Conservation (phyloP, 2,113 vertebrate genomes). For the Oreochromis niloticus region DNA sequence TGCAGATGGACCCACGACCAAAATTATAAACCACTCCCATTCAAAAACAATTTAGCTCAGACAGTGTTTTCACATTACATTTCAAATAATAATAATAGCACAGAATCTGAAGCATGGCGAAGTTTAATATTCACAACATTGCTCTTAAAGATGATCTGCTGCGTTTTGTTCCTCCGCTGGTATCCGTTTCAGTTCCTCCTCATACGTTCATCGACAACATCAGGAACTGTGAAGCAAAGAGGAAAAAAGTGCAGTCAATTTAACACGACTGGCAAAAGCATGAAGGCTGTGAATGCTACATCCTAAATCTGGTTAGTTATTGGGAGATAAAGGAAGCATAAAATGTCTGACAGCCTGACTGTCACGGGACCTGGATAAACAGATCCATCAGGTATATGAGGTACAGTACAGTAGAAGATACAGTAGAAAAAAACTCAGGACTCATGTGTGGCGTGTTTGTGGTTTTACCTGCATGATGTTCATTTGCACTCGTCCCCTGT, state of each 20-base stretch:
- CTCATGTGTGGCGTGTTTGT: background rate
- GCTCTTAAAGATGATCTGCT: background rate
- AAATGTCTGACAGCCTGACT: background rate
- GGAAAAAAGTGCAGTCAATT: background rate
- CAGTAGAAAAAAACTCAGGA: background rate
- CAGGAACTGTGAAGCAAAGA: slow-evolving; percentile 63
- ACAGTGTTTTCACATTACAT: background rate
- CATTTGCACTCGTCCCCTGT: slow-evolving; percentile 56
- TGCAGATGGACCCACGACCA: background rate
- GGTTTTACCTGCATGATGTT: slow-evolving; percentile 69
- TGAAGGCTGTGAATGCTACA: background rate
- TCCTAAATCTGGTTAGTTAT: background rate
- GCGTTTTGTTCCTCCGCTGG: slow-evolving; percentile 16
- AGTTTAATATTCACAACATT: background rate
- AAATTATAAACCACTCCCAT: background rate
- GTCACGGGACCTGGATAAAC: background rate
- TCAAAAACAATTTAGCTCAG: background rate
- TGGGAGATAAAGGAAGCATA: background rate
- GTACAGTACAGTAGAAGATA: background rate
- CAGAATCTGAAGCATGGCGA: background rate
- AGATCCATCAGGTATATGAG: background rate
- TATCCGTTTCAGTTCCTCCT: background rate
- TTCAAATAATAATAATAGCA: background rate
- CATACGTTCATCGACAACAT: slow-evolving; percentile 74
- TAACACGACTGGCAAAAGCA: background rate